Conservation (phyloP, 2,113 vertebrate genomes). For the Drymodes brunneopygia region DNA sequence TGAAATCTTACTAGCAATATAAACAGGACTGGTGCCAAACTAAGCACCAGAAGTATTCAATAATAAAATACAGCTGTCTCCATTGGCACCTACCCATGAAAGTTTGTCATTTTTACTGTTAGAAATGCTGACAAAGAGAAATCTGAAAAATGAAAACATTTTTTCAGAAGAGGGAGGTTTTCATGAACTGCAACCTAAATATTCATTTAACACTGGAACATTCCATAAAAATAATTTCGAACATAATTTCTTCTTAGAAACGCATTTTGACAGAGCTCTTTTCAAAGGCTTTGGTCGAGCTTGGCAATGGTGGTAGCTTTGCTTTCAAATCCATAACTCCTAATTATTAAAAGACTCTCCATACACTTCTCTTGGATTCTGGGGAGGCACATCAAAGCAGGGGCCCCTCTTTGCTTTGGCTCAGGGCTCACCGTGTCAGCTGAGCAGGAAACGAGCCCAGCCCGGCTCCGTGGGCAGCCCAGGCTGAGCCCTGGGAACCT, state of each 20-base stretch:
- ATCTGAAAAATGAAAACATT: slow-evolving; percentile 67
- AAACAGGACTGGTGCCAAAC: slow-evolving; percentile 72
- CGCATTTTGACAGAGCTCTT: slow-evolving; percentile 41
- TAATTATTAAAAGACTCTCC: slow-evolving; percentile 37
- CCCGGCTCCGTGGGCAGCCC: neutral
- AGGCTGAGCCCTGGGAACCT: neutral
- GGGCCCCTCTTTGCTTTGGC: slow-evolving; percentile 27
- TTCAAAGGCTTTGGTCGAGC: slow-evolving; percentile 39
- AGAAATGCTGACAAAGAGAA: slow-evolving; percentile 78
- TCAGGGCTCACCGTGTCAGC: neutral
- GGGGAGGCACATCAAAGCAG: neutral
- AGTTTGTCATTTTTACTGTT: slow-evolving; percentile 68
- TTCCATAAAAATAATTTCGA: slow-evolving; percentile 70
- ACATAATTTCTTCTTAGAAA: slow-evolving; percentile 68
- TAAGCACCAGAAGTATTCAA: slow-evolving; percentile 74
- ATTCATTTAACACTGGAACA: slow-evolving; percentile 56
- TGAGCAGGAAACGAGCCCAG: neutral
- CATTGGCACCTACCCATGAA: slow-evolving; percentile 61
- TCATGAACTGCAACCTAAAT: slow-evolving; percentile 69
- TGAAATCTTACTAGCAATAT: slow-evolving; percentile 72
- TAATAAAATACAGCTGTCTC: slow-evolving; percentile 80
- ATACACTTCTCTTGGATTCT: slow-evolving; percentile 13
- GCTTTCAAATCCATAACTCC: slow-evolving; percentile 60
- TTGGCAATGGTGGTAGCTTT: slow-evolving; percentile 28
- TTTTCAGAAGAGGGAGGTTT: slow-evolving; percentile 57